These are phyloP conservation scores for Valencia hispanica DNA, from an alignment of 2,797 vertebrate species.

Conservation along the genomic window DNA sequence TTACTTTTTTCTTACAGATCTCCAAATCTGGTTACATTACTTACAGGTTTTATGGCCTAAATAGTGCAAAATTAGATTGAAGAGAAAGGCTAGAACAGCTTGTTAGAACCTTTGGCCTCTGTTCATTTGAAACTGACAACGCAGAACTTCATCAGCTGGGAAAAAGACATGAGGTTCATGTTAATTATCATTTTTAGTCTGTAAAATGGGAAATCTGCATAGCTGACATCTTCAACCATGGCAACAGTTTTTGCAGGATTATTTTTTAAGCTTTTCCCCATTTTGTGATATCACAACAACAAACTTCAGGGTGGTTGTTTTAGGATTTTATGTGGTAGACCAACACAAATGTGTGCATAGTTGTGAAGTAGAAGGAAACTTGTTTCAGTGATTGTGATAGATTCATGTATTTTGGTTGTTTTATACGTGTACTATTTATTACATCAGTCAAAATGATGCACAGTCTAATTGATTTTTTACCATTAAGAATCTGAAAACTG, in stretches of 20 bases:
- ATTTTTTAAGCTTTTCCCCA: neutral
- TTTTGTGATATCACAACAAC: neutral
- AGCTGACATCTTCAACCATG: neutral
- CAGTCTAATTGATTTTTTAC: too few species aligned
- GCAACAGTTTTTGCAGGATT: neutral
- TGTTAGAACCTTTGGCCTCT: neutral
- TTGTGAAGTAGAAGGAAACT: too few species aligned
- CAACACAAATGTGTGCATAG: too few species aligned
- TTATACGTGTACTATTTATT: too few species aligned
- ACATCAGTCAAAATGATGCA: too few species aligned
- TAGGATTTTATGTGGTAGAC: neutral
- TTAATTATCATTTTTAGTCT: conserved; percentile 4
- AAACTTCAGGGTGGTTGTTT: neutral
- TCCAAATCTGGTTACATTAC: neutral
- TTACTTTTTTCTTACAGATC: neutral
- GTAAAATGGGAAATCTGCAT: neutral
- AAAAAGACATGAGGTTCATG: neutral
- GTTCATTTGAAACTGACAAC: conserved; percentile 1
- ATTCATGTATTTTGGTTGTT: too few species aligned
- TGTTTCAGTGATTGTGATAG: too few species aligned
- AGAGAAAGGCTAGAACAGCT: neutral
- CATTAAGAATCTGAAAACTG: too few species aligned
- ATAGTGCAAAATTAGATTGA: neutral
- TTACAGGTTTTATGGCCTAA: neutral
- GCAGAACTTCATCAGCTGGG: conserved; percentile 17